Evolutionary conservation across 2,888 invertebrate species (phyloP), one percentile per base, ranked within the genome.

Genomic region (Dioctria linearis): DNA sequence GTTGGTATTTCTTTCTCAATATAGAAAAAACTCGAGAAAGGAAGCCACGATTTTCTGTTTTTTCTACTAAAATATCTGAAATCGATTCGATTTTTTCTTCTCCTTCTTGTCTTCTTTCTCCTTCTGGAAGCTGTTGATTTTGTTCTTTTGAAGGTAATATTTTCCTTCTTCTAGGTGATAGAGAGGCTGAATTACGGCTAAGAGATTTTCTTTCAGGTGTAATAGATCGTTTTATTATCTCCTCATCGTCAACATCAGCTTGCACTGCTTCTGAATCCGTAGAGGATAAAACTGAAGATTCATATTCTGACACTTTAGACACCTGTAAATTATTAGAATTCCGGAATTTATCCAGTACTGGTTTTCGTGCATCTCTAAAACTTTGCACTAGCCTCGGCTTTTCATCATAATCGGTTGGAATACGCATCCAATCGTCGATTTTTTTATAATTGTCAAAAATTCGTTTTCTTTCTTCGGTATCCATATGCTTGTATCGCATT

Each of bases 261-360:
- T 86, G 85, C 0, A 85, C 80, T 0, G 85, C 85, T 49, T 88
- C 88, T 2, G 87, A 86, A 69, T 88, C 88, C 2, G 88, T 87
- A 6, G 88, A 88, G 4, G 88, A 88, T 46, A 87, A 86, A 0
- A 88, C 88, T 5, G 89, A 89, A 0, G 88, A 88, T 63, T 88
- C 89, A 9, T 89, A 85, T 25, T 85, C 84, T n/a, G 65, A 54
- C n/a, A 69, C 61, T 78, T 59, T 79, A 46, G 69, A 78, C n/a
- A n/a, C 9, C 46, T 61, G 82, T 9, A 39, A n/a, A 54, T 49
- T 49, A 49, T 37, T 11, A 4, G 11, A 40, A 6, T 6, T 46
- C 13, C 40, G 76, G 82, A 79, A 63, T 87, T 87, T 46, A 54
- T 57, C 67, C 9, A 46, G 59, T 3, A 67, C 11, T 5, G 69